Evolutionary conservation across 1,140 invertebrate species (phyloP), one percentile per base, ranked within the genome.

Genomic region (Hylaeus anthracinus): DNA sequence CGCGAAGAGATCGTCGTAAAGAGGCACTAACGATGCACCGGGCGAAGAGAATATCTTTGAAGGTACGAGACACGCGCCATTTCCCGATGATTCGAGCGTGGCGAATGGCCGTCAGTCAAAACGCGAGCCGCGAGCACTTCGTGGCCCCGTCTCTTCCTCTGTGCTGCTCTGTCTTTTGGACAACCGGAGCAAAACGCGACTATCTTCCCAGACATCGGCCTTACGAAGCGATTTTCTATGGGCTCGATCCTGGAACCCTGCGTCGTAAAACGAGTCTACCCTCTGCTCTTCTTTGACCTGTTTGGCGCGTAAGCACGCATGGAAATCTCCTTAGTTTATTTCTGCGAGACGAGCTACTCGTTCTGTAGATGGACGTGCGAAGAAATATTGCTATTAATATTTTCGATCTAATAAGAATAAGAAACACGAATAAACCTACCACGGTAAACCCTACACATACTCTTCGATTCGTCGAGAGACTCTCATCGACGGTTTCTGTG

Each of bases 11-110:
- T 56, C 58, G 72, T 78, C 67, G 76, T 83, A 86, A 80, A 77
- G 73, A 39, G n/a, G 37, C 53, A 63, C 61, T 71, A 45, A 82
- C 56, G 64, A 72, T 69, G 61, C 45, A 79, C 58, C 51, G 43
- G 53, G 51, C 26, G 55, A 58, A 71, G 82, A 77, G 81, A 69
- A 80, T 67, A 80, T 86, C 89, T 90, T 89, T 89, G 89, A 90
- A 88, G 84, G 85, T 73, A 83, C 77, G 73, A 64, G 88, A 85
- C 84, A 85, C 88, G 89, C 88, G 83, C 87, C 86, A 89, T 91
- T 91, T 88, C 79, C 80, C 48, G 55, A 84, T 79, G 81, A 84
- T 88, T 84, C 82, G 81, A 84, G 77, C 90, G 88, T 91, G 83
- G 84, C 88, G 84, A 88, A 87, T 84, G 79, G 81, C 78, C 74